Conservation (phyloP, 2,888 invertebrate genomes). For the Himalopsyche anomala region DNA sequence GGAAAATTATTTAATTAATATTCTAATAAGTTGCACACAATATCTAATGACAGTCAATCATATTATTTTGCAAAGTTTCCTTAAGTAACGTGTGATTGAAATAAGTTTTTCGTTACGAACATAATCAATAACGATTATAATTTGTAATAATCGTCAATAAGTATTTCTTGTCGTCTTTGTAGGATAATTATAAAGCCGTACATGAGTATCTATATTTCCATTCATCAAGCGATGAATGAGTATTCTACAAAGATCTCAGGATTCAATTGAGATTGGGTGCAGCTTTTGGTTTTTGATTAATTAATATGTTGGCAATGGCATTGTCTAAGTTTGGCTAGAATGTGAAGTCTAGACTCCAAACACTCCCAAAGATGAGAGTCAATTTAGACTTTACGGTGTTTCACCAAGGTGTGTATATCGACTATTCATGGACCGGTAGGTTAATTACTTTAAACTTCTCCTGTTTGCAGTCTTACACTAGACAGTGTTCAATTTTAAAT, state of each 20-base stretch:
- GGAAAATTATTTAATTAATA: no score
- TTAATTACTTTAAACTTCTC: conserved; percentile 13
- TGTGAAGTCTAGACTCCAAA: conserved; percentile 5
- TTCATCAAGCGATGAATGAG: background rate
- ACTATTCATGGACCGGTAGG: conserved; percentile 9
- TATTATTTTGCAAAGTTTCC: no score
- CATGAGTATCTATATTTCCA: no score
- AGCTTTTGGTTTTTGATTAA: conserved; percentile 13
- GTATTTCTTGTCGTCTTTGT: background rate
- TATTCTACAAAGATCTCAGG: background rate
- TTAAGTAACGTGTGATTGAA: background rate
- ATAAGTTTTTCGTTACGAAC: background rate
- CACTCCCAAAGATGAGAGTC: conserved; percentile 4
- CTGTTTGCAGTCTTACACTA: background rate
- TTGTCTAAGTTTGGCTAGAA: conserved; percentile 3
- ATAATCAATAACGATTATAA: background rate
- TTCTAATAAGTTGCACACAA: no score
- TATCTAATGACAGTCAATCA: no score
- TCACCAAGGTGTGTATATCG: background rate
- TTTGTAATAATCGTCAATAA: background rate
- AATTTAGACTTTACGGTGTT: background rate
- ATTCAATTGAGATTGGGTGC: background rate
- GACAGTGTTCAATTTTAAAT: background rate
- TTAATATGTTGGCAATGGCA: conserved; percentile 1
- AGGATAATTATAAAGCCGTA: background rate